phyloP scores from a whole-genome alignment of 2,888 invertebrate species.

The Melanostoma mellinum region DNA sequence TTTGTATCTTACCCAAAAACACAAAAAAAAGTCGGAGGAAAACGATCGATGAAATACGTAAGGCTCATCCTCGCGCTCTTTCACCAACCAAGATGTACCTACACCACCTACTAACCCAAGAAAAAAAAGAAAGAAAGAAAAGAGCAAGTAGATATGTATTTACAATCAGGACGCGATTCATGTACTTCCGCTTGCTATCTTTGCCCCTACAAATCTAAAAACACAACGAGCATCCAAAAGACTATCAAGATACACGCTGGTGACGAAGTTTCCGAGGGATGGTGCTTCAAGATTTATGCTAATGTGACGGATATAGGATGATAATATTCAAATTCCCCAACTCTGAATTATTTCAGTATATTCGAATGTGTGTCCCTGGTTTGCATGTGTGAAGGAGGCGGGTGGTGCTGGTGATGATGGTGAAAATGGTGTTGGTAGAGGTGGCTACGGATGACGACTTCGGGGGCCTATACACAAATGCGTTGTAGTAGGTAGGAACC shows the following conservation, averaged over 20 bases:
- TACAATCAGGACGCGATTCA: slow-evolving; percentile 71
- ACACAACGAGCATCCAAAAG: slow-evolving; percentile 41
- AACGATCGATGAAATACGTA: slow-evolving; percentile 52
- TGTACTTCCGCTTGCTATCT: slow-evolving; percentile 56
- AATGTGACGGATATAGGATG: slow-evolving; percentile 71
- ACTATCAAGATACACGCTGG: slow-evolving; percentile 9
- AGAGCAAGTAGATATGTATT: slow-evolving; percentile 13
- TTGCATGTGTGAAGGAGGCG: slow-evolving; percentile 37
- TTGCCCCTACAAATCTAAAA: slow-evolving; percentile 37
- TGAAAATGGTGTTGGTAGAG: background rate
- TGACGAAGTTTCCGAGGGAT: background rate
- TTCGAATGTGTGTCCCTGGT: slow-evolving; percentile 49
- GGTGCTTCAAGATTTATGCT: slow-evolving; percentile 69
- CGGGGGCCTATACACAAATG: slow-evolving; percentile 28
- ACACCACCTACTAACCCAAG: background rate
- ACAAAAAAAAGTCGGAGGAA: no score
- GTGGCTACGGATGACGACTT: slow-evolving; percentile 44
- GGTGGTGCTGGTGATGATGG: slow-evolving; percentile 8
- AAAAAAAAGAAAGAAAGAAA: slow-evolving; percentile 14
- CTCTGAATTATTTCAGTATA: slow-evolving; percentile 60
- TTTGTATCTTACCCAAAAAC: background rate
- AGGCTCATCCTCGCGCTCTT: slow-evolving; percentile 12
- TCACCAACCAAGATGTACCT: background rate
- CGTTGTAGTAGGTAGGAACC: slow-evolving; percentile 14
- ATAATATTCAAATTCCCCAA: slow-evolving; percentile 72